Base-by-base conservation (phyloP, 2,888 invertebrate species). In the Cecidostiba fungosa region DNA sequence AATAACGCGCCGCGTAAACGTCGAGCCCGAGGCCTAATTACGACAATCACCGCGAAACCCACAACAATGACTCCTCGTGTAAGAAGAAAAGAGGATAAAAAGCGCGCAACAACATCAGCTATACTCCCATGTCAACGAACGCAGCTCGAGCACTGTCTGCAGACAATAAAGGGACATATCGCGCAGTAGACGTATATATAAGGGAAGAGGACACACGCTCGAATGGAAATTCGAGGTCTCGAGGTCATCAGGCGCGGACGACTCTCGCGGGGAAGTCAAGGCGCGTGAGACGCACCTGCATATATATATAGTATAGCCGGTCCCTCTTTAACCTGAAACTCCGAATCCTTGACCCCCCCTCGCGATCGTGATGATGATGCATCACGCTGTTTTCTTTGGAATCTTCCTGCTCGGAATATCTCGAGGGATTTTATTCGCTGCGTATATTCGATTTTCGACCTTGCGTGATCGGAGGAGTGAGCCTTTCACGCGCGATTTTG, bases 191-290 rank as follows among this genome's bases (percentile, higher is more conserved):
- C 16, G 19, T 29, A n/a, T n/a, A 62, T 10, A 43, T 5, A 47
- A 29, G 39, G 54, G 69, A 77, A 23, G 29, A 26, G n/a, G 59
- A 43, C 32, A 59, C 39, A 50, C 72, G 39, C 54, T 59, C 39
- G 72, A 81, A 86, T 85, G 85, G 76, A 87, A 85, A 87, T 88
- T 88, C 87, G 89, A 89, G 88, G 89, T 89, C 89, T 89, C 82
- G 88, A 86, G 89, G 89, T 89, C 89, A 88, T n/a, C n/a, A n/a
- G n/a, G n/a, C n/a, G n/a, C n/a, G 86, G 83, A 86, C 86, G 87
- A 12, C 43, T 88, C 88, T 88, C 84, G 39, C 50, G 39, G n/a
- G 77, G 39, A 73, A 73, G 74, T 43, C 29, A 23, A 8, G 23
- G 16, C 50, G 29, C 74, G 19, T 54, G 69, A 66, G 84, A 77